Conservation (phyloP, 1,140 invertebrate species). For the Acarapis woodi region DNA sequence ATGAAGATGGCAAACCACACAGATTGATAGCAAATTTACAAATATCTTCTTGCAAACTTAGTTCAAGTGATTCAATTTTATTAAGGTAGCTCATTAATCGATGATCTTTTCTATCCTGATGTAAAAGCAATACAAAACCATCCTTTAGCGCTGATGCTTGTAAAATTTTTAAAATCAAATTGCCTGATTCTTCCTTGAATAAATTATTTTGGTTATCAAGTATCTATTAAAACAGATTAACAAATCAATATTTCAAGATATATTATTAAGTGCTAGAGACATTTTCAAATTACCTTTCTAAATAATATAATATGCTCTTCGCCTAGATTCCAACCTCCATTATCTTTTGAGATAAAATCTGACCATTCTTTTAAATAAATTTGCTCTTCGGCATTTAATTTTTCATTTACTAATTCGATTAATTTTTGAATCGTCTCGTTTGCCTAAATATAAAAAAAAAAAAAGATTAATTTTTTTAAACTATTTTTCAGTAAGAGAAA, state of each 20-base stretch:
- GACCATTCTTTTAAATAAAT: constrained; percentile 32
- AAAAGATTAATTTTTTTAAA: neutral
- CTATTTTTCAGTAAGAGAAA: neutral
- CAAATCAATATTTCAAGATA: no score
- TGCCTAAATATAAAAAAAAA: constrained; percentile 19
- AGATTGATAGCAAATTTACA: constrained; percentile 58
- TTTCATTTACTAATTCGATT: constrained; percentile 27
- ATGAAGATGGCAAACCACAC: constrained; percentile 57
- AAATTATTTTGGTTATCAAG: constrained; percentile 10
- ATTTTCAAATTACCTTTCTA: no score
- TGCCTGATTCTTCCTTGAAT: constrained; percentile 12
- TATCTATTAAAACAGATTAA: no score
- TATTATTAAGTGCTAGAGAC: no score
- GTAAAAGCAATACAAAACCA: constrained; percentile 57
- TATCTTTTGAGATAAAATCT: constrained; percentile 54
- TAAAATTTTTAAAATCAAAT: constrained; percentile 9
- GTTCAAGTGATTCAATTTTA: constrained; percentile 41
- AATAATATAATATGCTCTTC: constrained; percentile 56
- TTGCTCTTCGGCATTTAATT: constrained; percentile 22
- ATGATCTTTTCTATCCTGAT: constrained; percentile 63
- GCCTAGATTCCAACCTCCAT: constrained; percentile 64
- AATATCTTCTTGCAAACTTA: constrained; percentile 41
- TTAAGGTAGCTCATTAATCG: constrained; percentile 62
- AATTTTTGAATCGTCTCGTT: constrained; percentile 31
- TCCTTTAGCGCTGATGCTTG: constrained; percentile 41